Evolutionary conservation across 2,797 vertebrate genomes (phyloP), one percentile per base, ranked within the genome.

Genomic region (Streptopelia turtur): DNA sequence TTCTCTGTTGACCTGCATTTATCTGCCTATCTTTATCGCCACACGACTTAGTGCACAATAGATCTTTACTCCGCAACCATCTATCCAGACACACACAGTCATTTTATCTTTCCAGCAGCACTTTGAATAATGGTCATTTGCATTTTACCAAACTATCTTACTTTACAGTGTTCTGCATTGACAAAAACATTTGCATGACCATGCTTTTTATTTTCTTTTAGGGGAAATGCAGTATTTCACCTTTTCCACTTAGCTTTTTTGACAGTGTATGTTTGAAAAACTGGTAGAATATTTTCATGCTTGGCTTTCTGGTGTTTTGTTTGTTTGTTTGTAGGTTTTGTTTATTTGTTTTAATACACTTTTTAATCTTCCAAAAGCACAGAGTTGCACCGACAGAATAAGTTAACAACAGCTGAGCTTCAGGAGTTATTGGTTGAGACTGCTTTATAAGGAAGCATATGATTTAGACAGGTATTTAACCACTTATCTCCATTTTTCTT

Each of bases 11-110:
- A 93, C 92, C 76, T 3, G 0, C 92, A 33, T 95, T 88, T 71
- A 87, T 96, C 84, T 94, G 85, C 65, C 95, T 53, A 61, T 91
- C 85, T 89, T 97, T 95, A 95, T 76, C 8, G 39, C 81, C 70
- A 64, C 45, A 63, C 5, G 6, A 52, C 68, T 80, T 83, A 11
- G 30, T 3, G 31, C 47, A 77, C 74, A 70, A 80, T 52, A 94
- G 76, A 94, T 96, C 94, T 95, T 47, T 13, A 61, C 66, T 50
- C 81, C 24, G 55, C 2, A 2, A 27, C 71, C 90, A 90, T 86
- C 89, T 11, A 65, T 60, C 75, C n/a, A 4, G 53, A 66, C n/a
- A 65, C 69, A 76, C 1, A 1, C 25, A 77, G 35, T 47, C 87
- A 24, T 83, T 96, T 79, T 13, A 56, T 69, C 87, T 70, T 63